A percentile compares a stretch with the other conserved stretches of the same genome.
Conservation (phyloP, 2,888 invertebrate genomes). For the Cheilosia soror region DNA sequence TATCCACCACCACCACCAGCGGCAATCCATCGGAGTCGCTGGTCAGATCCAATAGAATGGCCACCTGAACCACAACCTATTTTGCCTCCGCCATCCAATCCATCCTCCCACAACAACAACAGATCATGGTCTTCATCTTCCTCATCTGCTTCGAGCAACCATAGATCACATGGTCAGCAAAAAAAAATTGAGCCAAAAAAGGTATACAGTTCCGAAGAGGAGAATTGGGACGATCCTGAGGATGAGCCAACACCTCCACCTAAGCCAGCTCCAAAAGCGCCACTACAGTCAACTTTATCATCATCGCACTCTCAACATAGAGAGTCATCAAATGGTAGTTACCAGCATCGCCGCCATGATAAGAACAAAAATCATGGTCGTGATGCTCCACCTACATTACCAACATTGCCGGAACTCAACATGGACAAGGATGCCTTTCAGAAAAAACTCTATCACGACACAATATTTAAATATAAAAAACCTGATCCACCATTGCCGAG, state of each 20-base stretch:
- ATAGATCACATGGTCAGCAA: constrained; percentile 6
- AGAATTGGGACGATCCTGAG: constrained; percentile 65
- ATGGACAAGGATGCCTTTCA: constrained; percentile 20
- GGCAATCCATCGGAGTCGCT: constrained; percentile 7
- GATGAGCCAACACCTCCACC: constrained; percentile 11
- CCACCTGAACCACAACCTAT: neutral
- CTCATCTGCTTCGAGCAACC: constrained; percentile 13
- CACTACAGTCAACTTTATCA: constrained; percentile 17
- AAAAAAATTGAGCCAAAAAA: constrained; percentile 13
- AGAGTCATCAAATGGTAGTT: constrained; percentile 28
- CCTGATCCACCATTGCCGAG: constrained; percentile 52
- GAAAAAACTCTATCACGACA: constrained; percentile 67
- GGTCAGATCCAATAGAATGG: constrained; percentile 35
- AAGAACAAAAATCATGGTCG: constrained; percentile 2
- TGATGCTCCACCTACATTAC: constrained; percentile 18
- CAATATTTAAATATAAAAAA: constrained; percentile 74
- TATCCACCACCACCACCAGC: neutral
- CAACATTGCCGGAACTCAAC: constrained; percentile 13
- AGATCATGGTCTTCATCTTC: constrained; percentile 39
- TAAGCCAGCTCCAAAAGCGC: constrained; percentile 12
- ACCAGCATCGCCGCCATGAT: constrained; percentile 25
- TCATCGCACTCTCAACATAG: constrained; percentile 28
- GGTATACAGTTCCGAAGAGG: constrained; percentile 55
- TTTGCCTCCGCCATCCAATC: constrained; percentile 3
- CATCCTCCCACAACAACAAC: constrained; percentile 17